Percentiles rank a stretch among this genome's conserved stretches.
Evolutionary conservation across 2,113 vertebrate genomes (phyloP).

Genomic region (Emydocephalus ijimae): DNA sequence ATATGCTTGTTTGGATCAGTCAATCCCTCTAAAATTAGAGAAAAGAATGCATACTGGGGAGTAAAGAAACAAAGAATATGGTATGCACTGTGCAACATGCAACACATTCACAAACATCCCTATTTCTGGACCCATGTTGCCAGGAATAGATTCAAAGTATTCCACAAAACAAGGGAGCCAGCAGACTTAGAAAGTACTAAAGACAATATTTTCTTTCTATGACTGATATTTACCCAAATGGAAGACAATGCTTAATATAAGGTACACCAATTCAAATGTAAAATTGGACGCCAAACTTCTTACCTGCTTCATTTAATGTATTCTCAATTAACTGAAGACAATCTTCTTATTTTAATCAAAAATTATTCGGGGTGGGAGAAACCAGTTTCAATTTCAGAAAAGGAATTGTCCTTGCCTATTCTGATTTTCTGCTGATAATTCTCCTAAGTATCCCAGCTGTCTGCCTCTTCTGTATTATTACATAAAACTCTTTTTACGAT

Average conservation of each 20-base stretch:
- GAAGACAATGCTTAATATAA: not conserved
- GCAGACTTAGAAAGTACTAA: not conserved
- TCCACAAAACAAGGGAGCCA: not conserved
- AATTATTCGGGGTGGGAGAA: not conserved
- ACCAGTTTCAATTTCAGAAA: not conserved
- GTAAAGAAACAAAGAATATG: not conserved
- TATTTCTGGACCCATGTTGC: not conserved
- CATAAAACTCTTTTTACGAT: not conserved
- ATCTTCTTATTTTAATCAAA: not conserved
- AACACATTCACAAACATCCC: not conserved
- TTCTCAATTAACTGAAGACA: not conserved
- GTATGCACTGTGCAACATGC: not conserved
- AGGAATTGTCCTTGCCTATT: not conserved
- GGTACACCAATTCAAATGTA: not conserved
- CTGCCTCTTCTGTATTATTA: not conserved
- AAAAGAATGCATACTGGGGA: not conserved
- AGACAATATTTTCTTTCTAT: not conserved
- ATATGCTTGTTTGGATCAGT: not conserved
- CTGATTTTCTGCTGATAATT: not conserved
- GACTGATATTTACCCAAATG: not conserved
- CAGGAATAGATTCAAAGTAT: not conserved
- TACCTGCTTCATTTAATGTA: not conserved
- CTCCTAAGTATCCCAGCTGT: not conserved
- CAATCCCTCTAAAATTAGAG: not conserved
- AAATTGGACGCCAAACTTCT: not conserved